These are phyloP conservation scores for Cebus imitator DNA, from an alignment of 2,113 vertebrate species.

Conservation along the genomic window DNA sequence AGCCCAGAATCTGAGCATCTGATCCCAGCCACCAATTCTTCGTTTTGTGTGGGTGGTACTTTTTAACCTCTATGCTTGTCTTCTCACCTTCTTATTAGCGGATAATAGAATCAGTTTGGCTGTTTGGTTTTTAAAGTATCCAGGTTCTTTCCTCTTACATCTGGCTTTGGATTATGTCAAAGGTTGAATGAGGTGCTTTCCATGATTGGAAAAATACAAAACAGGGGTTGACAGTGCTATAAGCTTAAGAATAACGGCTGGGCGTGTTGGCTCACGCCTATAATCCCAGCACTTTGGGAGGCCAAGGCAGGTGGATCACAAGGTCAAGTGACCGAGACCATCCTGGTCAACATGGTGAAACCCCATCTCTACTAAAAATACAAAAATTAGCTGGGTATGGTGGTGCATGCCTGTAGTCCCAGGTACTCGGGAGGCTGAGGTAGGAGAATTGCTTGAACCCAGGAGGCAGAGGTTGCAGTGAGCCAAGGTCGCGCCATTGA, in stretches of 20 bases:
- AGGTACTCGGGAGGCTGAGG: too few relatives aligned
- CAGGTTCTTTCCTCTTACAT: neutral
- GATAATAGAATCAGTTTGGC: neutral
- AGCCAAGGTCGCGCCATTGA: too few relatives aligned
- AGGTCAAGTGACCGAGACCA: too few relatives aligned
- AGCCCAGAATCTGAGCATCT: neutral
- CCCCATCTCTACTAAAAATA: too few relatives aligned
- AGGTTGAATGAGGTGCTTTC: neutral
- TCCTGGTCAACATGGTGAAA: too few relatives aligned
- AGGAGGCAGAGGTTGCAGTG: too few relatives aligned
- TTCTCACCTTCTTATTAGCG: neutral
- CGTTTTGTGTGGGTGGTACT: neutral
- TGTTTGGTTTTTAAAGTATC: conserved; percentile 4
- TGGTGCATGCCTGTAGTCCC: too few relatives aligned
- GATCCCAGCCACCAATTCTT: neutral
- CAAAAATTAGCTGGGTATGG: too few relatives aligned
- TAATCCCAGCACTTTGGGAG: too few relatives aligned
- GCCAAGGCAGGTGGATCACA: too few relatives aligned
- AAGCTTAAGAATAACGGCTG: neutral
- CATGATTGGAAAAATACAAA: neutral
- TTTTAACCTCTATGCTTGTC: neutral
- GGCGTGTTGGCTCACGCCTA: too few relatives aligned
- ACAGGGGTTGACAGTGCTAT: neutral
- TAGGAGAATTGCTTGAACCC: too few relatives aligned
- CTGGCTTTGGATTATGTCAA: conserved; percentile 22